These are phyloP conservation scores for Cryptoleucopteryx plumbea DNA, from an alignment of 2,113 vertebrate genomes.

Conservation along the genomic window DNA sequence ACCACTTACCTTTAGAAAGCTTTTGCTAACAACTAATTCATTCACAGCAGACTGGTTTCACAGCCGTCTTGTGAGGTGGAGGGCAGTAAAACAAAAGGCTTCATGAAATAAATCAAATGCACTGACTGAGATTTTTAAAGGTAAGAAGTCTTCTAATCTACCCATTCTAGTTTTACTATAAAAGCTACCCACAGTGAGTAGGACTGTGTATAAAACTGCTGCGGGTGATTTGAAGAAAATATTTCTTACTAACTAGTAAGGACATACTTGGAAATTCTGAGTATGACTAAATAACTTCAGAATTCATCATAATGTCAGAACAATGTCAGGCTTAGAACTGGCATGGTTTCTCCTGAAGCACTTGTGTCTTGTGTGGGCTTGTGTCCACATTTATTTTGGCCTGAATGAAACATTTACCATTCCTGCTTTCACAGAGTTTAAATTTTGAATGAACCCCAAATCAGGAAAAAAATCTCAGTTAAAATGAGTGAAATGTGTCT, in stretches of 20 bases:
- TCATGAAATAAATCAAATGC: conserved; percentile 51
- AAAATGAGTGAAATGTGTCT: neutral
- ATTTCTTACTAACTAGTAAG: neutral
- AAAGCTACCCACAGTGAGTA: neutral
- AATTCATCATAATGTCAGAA: neutral
- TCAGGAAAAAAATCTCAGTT: neutral
- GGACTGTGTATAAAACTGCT: neutral
- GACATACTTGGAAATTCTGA: neutral
- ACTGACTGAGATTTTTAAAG: neutral
- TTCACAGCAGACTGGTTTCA: neutral
- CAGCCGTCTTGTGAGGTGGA: neutral
- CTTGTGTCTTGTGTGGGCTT: neutral
- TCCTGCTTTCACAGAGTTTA: neutral
- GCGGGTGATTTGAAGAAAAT: neutral
- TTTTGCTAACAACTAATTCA: neutral
- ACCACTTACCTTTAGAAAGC: neutral
- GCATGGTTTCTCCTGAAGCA: neutral
- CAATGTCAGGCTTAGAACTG: neutral
- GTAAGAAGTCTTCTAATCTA: neutral
- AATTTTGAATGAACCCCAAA: neutral
- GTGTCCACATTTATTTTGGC: neutral
- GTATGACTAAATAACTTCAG: neutral
- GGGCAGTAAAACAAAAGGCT: neutral
- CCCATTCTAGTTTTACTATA: neutral
- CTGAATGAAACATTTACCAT: neutral